Evolutionary conservation across 2,888 invertebrate genomes (phyloP).

Genomic region (Ecliptopera silaceata): DNA sequence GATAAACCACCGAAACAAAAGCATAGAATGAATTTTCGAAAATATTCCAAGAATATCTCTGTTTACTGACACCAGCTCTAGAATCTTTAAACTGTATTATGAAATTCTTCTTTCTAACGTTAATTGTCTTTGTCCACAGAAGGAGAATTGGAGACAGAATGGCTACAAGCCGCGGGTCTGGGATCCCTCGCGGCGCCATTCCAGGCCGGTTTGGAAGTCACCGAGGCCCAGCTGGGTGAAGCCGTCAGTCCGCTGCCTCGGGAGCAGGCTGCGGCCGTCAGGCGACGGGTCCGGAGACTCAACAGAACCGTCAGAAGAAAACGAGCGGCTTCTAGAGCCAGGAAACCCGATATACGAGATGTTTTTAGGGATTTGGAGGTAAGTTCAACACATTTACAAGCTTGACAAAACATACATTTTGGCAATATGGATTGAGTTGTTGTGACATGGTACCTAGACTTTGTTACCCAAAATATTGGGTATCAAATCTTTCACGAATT

Average conservation of each 20-base stretch:
- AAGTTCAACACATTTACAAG: slow-evolving; percentile 8
- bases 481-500: too few species aligned
- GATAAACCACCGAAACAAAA: too few species aligned
- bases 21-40: too few species aligned
- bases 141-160: slow-evolving; percentile 90
- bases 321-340: slow-evolving; percentile 80
- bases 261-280: slow-evolving; percentile 90
- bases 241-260: slow-evolving; percentile 84
- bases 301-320: slow-evolving; percentile 88
- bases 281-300: slow-evolving; percentile 88
- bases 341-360: slow-evolving; percentile 91
- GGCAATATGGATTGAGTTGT: too few species aligned
- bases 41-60: too few species aligned
- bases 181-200: slow-evolving; percentile 87
- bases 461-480: too few species aligned
- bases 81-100: too few species aligned
- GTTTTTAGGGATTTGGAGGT: slow-evolving; percentile 93
- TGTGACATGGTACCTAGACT: too few species aligned
- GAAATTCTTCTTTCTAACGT: not conserved
- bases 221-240: slow-evolving; percentile 85
- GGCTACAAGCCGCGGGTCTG: slow-evolving; percentile 89
- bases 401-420: too few species aligned
- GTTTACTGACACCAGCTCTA: too few species aligned
- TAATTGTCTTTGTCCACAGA: slow-evolving; percentile 73
- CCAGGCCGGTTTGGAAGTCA: slow-evolving; percentile 86